Evolutionary conservation across 2,113 vertebrate genomes (phyloP), one percentile per base, ranked within the genome.

Genomic region (Puma concolor): DNA sequence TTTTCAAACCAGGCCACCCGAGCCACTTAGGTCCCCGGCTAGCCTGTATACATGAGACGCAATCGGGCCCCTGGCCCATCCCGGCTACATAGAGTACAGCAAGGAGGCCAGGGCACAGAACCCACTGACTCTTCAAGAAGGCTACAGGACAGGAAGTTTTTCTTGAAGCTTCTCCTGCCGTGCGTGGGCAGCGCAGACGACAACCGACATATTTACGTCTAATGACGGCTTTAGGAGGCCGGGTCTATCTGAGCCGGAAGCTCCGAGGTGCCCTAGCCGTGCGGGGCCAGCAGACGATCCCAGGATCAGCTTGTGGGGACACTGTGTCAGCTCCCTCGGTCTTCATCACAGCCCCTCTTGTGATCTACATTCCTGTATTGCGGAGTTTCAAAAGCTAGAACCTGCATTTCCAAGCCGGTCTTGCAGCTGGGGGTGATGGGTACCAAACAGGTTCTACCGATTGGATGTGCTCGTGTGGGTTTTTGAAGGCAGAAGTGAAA

Each of bases 401-500:
- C 76, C 41, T 31, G 23, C 5, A 71, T 91, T 90, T 74, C 41
- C 15, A 25, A 64, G 27, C 41, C 36, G 88, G 27, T 36, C 54
- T 60, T 44, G 48, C 64, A 63, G 8, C 54, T 85, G 21, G 11
- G 8, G 57, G 25, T 67, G 88, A 48, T 89, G 80, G 29, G 64
- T 74, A 21, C 33, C 77, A 94, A 94, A 74, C 7, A 36, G 12
- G 67, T 79, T 54, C 38, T 23, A 84, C 48, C 7, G 71, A 36
- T 29, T 44, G 57, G 27, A 88, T 69, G n/a, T 2, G 54, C 63
- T 82, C 44, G 77, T 50, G 69, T 38, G 23, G 36, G 29, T 77
- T 66, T 92, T 86, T 38, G 52, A 88, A 92, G 79, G 57, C 57
- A 81, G 84, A 92, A 80, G 13, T 82, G n/a, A 95, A 82, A 50